A percentile compares a stretch with the other conserved stretches of the same genome.
Conservation (phyloP, 2,113 vertebrate species). For the Lichenostomus cassidix region DNA sequence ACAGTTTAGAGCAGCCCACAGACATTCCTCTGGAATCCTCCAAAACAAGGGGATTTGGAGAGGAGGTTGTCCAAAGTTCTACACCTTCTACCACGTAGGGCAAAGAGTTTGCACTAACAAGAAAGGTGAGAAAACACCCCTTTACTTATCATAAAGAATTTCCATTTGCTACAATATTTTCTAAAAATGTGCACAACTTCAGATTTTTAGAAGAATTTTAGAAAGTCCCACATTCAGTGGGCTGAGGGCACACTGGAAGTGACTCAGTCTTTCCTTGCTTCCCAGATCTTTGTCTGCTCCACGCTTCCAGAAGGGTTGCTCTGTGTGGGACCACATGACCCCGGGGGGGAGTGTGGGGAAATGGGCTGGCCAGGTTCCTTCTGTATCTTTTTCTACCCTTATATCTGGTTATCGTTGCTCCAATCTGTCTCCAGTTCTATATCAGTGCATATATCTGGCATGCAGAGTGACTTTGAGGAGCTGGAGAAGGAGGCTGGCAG, state of each 20-base stretch:
- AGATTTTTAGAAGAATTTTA: too few relatives aligned
- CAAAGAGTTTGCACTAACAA: constrained; percentile 69
- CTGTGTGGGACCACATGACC: accelerated
- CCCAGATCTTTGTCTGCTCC: not conserved
- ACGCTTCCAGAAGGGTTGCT: not conserved
- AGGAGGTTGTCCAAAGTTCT: constrained; percentile 60
- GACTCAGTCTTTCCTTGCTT: not conserved
- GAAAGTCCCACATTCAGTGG: too few relatives aligned
- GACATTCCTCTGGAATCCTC: constrained; percentile 71
- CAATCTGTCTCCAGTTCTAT: too few relatives aligned
- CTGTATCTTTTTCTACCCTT: not conserved
- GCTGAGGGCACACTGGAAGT: not conserved
- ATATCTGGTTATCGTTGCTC: not conserved
- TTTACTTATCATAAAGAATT: constrained; percentile 49
- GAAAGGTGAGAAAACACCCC: constrained; percentile 59
- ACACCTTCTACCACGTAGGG: constrained; percentile 58
- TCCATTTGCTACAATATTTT: constrained; percentile 46
- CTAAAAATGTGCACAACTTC: constrained; percentile 45
- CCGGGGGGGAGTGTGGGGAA: not conserved
- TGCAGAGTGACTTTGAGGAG: too few relatives aligned
- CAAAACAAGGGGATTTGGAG: constrained; percentile 48
- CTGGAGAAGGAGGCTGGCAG: too few relatives aligned
- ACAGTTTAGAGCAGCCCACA: not conserved
- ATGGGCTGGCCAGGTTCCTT: not conserved
- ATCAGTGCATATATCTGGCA: too few relatives aligned